Evolutionary conservation across 2,888 invertebrate genomes (phyloP).

Genomic region (Drosophila greeni): DNA sequence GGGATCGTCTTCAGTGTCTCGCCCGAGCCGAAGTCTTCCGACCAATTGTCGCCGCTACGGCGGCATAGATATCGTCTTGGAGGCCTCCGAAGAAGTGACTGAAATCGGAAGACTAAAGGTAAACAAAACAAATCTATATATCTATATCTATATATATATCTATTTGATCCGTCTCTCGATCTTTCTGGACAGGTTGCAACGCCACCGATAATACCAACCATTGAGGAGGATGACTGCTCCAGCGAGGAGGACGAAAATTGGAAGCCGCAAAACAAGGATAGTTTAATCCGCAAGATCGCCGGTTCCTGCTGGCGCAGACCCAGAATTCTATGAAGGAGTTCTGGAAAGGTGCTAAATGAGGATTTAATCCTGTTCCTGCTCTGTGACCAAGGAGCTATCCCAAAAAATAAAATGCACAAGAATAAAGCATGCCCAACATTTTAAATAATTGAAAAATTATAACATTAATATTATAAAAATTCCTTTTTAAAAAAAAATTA

Average conservation of each 20-base stretch:
- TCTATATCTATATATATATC: not conserved
- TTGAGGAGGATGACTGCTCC: not conserved
- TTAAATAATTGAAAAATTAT: too few relatives aligned
- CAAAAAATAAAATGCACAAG: not conserved
- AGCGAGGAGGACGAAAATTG: not conserved
- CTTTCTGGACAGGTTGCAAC: not conserved
- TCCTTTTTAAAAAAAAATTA: too few relatives aligned
- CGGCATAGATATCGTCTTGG: not conserved
- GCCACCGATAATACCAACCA: not conserved
- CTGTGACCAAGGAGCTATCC: not conserved
- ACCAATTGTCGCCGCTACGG: not conserved
- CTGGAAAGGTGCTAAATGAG: not conserved
- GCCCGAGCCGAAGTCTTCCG: not conserved
- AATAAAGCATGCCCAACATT: not conserved
- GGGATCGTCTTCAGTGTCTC: not conserved
- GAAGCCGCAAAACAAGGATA: not conserved
- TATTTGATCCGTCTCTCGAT: not conserved
- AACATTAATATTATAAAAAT: too few relatives aligned
- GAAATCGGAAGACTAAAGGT: constrained; percentile 1
- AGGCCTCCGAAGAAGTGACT: not conserved
- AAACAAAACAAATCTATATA: too few relatives aligned
- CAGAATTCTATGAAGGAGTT: not conserved
- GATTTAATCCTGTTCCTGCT: not conserved
- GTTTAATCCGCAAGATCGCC: not conserved
- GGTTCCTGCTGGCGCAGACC: not conserved